phyloP scores from a whole-genome alignment of 1,140 invertebrate genomes.

The Dicyema japonicum region DNA sequence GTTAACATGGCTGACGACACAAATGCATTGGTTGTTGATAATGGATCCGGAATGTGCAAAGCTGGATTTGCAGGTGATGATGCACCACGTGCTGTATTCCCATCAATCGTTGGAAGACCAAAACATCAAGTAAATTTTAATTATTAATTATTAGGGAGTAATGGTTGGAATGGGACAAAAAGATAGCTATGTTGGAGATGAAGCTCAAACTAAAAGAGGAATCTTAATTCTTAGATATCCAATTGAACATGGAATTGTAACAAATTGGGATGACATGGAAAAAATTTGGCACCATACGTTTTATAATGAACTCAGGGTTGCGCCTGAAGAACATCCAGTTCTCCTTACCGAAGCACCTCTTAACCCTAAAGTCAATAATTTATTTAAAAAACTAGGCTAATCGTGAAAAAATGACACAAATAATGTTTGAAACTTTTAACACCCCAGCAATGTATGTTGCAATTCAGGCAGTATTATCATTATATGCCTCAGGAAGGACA shows the following conservation, averaged over 20 bases:
- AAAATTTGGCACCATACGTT: conserved; percentile 95
- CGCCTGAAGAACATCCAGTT: conserved; percentile 91
- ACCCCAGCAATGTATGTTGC: conserved; percentile 3
- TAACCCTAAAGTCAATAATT: conserved; percentile 51
- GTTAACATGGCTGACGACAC: too few relatives aligned
- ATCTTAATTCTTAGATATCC: conserved; percentile 73
- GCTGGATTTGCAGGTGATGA: too few relatives aligned
- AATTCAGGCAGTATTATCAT: conserved; percentile 1
- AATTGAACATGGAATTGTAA: conserved; percentile 97
- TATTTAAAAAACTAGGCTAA: too few relatives aligned
- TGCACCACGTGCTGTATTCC: too few relatives aligned
- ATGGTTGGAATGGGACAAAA: conserved; percentile 43
- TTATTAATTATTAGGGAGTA: too few relatives aligned
- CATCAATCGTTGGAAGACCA: too few relatives aligned
- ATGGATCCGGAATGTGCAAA: too few relatives aligned
- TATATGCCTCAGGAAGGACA: conserved; percentile 2
- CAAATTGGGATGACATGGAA: conserved; percentile 99
- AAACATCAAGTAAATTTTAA: too few relatives aligned
- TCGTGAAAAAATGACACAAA: conserved; percentile 4
- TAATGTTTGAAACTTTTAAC: conserved; percentile 5
- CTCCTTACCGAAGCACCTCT: conserved; percentile 80
- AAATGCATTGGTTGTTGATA: too few relatives aligned
- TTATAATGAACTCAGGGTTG: conserved; percentile 66
- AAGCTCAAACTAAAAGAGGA: conserved; percentile 69
- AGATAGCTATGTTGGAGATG: conserved; percentile 71